phyloP scores from a whole-genome alignment of 37 sponge, comb jelly and placozoan genomes.

The Halisarca cf. caerulea region DNA sequence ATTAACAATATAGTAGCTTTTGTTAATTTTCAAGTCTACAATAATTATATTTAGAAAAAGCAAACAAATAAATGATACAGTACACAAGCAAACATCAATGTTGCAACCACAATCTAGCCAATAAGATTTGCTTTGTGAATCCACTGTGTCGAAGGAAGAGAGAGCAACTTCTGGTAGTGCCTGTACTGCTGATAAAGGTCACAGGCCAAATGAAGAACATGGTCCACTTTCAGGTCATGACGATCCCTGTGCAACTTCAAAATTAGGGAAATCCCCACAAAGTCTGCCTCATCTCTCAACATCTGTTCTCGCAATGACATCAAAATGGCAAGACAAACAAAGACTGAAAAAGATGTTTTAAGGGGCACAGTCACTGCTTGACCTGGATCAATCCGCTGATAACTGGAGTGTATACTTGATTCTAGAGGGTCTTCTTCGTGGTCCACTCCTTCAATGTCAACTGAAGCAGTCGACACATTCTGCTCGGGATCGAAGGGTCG shows the following conservation, averaged over 20 bases:
- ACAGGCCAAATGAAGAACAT: constrained; percentile 43
- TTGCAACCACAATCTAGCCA: too few species aligned
- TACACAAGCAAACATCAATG: too few species aligned
- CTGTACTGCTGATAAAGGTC: constrained; percentile 37
- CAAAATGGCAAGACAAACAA: constrained; percentile 61
- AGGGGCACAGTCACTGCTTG: background rate
- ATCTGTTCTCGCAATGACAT: constrained; percentile 41
- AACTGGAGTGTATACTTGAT: background rate
- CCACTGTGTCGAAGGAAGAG: background rate
- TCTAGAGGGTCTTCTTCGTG: background rate
- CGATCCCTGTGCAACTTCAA: constrained; percentile 41
- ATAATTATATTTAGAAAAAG: too few species aligned
- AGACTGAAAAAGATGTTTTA: constrained; percentile 43
- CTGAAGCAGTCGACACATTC: background rate
- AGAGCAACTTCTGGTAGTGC: constrained; percentile 42
- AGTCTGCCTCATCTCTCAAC: constrained; percentile 39
- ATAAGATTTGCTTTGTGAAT: too few species aligned
- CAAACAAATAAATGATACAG: too few species aligned
- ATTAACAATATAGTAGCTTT: too few species aligned
- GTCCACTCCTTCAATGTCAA: background rate
- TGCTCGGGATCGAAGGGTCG: constrained; percentile 1
- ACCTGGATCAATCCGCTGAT: background rate
- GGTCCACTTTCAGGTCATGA: constrained; percentile 25
- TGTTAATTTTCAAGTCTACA: too few species aligned
- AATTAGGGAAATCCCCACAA: constrained; percentile 57